phyloP scores from a whole-genome alignment of 2,113 vertebrate species.

The Synodontis membranacea region DNA sequence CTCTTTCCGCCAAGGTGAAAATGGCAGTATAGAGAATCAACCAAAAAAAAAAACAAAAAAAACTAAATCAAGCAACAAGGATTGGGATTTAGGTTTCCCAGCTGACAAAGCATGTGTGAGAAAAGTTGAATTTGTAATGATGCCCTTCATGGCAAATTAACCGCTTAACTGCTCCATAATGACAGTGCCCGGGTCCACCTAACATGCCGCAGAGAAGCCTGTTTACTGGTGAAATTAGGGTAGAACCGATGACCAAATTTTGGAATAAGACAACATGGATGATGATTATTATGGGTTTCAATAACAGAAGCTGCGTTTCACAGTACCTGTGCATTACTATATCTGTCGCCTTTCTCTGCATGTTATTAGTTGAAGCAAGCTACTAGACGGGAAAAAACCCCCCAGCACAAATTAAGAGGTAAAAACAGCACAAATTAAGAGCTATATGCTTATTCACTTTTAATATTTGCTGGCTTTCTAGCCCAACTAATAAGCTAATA shows the following conservation, averaged over 20 bases:
- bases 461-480: no score
- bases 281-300: constrained; percentile 51
- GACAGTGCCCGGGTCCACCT: constrained; percentile 7
- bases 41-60: not conserved
- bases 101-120: not conserved
- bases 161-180: constrained; percentile 16
- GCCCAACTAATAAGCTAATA: no score
- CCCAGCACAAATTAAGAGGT: not conserved
- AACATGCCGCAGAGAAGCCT: constrained; percentile 34
- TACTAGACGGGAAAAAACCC: no score
- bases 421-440: not conserved
- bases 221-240: constrained; percentile 65
- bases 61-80: not conserved
- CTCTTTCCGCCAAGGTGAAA: constrained; percentile 22
- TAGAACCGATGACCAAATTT: constrained; percentile 70
- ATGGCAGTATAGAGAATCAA: constrained; percentile 1
- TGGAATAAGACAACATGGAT: constrained; percentile 49
- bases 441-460: no score
- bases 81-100: not conserved
- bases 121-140: not conserved
- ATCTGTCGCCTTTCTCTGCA: constrained; percentile 46
- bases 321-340: constrained; percentile 51
- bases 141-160: constrained; percentile 21
- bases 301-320: constrained; percentile 62
- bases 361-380: not conserved